These are phyloP conservation scores for Oryzias javanicus DNA, from an alignment of 2,113 vertebrate species.

Conservation along the genomic window DNA sequence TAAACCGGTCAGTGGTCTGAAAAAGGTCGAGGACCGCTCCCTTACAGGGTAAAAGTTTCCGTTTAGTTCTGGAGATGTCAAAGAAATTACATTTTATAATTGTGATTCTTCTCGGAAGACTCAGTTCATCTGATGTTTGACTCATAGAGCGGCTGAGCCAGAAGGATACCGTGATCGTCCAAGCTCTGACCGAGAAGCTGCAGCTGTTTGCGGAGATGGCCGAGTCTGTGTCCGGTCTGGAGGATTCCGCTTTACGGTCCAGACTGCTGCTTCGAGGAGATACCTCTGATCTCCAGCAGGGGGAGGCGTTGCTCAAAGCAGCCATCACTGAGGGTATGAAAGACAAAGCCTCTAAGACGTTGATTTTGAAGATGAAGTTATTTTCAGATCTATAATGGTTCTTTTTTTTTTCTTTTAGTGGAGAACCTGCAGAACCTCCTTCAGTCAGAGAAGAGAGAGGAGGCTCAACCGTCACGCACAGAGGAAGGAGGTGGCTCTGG, in stretches of 20 bases:
- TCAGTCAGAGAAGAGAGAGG: slow-evolving; percentile 69
- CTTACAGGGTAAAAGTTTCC: too few relatives aligned
- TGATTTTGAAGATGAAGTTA: too few relatives aligned
- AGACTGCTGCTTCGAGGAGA: slow-evolving; percentile 81
- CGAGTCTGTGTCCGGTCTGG: slow-evolving; percentile 76
- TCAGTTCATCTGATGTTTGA: background rate
- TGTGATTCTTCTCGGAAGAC: background rate
- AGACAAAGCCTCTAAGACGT: background rate
- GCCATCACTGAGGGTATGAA: slow-evolving; percentile 86
- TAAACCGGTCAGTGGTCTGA: too few relatives aligned
- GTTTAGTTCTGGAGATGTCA: too few relatives aligned
- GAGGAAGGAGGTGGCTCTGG: slow-evolving; percentile 69
- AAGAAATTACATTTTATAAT: too few relatives aligned
- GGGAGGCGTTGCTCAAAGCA: slow-evolving; percentile 84
- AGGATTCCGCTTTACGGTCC: slow-evolving; percentile 67
- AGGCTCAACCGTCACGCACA: slow-evolving; percentile 24
- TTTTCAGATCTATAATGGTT: too few relatives aligned
- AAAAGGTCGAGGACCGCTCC: too few relatives aligned
- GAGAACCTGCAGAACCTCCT: slow-evolving; percentile 89
- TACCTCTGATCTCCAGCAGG: slow-evolving; percentile 82
- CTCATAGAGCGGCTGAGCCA: slow-evolving; percentile 80
- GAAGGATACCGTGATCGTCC: slow-evolving; percentile 83
- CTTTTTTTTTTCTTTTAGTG: slow-evolving; percentile 66
- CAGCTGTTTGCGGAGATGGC: slow-evolving; percentile 89
- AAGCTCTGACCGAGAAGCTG: slow-evolving; percentile 87